Conservation (phyloP, 2,797 vertebrate species). For the Smutsia temminckii region DNA sequence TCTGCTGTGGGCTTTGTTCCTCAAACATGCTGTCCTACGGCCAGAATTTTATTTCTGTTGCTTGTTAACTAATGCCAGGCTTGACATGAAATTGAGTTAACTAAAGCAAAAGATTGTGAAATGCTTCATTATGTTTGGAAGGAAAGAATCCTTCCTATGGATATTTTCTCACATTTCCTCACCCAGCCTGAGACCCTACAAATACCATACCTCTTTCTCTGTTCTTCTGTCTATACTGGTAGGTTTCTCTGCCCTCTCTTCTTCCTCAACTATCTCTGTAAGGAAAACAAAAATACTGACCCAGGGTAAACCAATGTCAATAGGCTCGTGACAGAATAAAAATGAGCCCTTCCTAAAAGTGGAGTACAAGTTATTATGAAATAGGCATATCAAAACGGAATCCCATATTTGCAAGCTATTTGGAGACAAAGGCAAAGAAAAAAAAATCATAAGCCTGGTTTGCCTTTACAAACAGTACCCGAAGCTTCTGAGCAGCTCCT, state of each 20-base stretch:
- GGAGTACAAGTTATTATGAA: not conserved
- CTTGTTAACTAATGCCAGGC: conserved; percentile 59
- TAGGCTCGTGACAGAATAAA: not conserved
- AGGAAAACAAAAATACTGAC: not conserved
- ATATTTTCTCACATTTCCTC: not conserved
- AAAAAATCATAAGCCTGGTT: not conserved
- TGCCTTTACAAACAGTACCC: not conserved
- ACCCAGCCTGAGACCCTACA: not conserved
- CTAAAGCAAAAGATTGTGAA: conserved; percentile 63
- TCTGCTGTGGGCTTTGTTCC: not conserved
- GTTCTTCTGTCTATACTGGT: not conserved
- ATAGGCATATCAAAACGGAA: not conserved
- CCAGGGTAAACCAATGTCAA: not conserved
- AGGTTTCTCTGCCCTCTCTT: not conserved
- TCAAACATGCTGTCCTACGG: not conserved
- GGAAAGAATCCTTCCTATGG: not conserved
- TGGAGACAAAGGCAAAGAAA: not conserved
- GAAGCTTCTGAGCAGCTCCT: not conserved
- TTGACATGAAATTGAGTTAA: conserved; percentile 61
- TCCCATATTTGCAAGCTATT: not conserved
- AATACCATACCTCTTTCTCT: not conserved
- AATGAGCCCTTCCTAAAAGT: not conserved
- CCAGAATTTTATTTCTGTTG: conserved; percentile 60
- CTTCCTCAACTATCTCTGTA: not conserved
- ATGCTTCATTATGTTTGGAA: conserved; percentile 52